Conservation (phyloP, 2,888 invertebrate genomes). For the Malthinus flaveolus region DNA sequence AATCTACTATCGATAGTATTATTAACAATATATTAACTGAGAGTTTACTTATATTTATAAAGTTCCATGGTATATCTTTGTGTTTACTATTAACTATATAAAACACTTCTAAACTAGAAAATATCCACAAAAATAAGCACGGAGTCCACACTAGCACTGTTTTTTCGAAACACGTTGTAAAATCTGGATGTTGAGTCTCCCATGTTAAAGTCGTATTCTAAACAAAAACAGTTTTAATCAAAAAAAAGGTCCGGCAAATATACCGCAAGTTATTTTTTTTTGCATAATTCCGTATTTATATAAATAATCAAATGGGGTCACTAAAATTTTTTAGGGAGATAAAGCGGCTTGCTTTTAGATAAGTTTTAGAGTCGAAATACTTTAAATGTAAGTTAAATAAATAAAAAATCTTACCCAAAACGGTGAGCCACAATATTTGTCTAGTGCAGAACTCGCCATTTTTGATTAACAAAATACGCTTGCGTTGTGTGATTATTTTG, state of each 20-base stretch:
- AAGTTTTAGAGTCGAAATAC: no score
- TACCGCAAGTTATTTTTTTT: neutral
- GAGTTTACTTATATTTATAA: slow-evolving; percentile 72
- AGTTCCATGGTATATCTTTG: slow-evolving; percentile 77
- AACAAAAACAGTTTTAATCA: slow-evolving; percentile 43
- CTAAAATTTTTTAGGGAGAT: slow-evolving; percentile 11
- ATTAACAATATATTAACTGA: slow-evolving; percentile 66
- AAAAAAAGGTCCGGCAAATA: neutral
- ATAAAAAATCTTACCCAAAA: slow-evolving; percentile 73
- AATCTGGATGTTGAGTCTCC: slow-evolving; percentile 77
- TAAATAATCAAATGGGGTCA: no score
- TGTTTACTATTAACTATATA: slow-evolving; percentile 77
- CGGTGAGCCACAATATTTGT: slow-evolving; percentile 74
- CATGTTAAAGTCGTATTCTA: slow-evolving; percentile 80
- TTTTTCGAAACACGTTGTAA: slow-evolving; percentile 90
- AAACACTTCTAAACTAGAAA: slow-evolving; percentile 73
- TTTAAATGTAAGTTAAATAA: no score
- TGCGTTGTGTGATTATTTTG: slow-evolving; percentile 24
- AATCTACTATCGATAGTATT: slow-evolving; percentile 68
- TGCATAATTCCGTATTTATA: neutral
- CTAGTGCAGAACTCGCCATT: slow-evolving; percentile 65
- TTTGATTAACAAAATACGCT: slow-evolving; percentile 36
- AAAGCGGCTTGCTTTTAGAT: no score
- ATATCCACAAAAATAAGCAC: slow-evolving; percentile 80
- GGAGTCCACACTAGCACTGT: slow-evolving; percentile 90